These are phyloP conservation scores for Phrynocephalus forsythii DNA, from an alignment of 2,797 vertebrate genomes.

Conservation along the genomic window DNA sequence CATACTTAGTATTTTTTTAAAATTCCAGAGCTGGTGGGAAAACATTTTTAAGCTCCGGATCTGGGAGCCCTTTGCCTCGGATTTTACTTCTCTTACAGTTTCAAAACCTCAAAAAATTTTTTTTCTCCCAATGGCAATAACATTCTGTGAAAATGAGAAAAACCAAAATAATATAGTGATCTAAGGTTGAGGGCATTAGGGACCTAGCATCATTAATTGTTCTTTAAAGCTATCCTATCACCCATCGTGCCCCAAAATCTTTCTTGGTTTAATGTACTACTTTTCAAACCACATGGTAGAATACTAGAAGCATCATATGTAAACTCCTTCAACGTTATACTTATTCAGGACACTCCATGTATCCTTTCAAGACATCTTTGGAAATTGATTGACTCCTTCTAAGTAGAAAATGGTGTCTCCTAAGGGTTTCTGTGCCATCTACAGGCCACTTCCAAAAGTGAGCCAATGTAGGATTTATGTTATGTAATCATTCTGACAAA, in stretches of 20 bases:
- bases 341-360: slow-evolving; percentile 8
- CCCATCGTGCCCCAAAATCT: background rate
- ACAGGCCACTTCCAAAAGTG: slow-evolving; percentile 41
- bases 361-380: background rate
- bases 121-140: background rate
- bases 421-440: slow-evolving; percentile 60
- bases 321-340: slow-evolving; percentile 2
- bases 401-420: background rate
- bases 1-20: too few species aligned
- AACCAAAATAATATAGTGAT: background rate
- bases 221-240: background rate
- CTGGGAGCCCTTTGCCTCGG: too few species aligned
- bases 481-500: slow-evolving; percentile 1
- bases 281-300: background rate
- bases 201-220: background rate
- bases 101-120: background rate
- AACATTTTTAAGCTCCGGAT: too few species aligned
- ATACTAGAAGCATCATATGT: slow-evolving; percentile 1
- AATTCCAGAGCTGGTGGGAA: too few species aligned
- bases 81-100: background rate
- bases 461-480: background rate
- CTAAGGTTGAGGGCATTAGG: background rate
- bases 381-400: background rate
- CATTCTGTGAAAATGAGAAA: background rate
- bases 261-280: background rate